Percentiles rank a stretch among this genome's conserved stretches.
Evolutionary conservation across 35 echinoderm and acorn worm species (phyloP).

Genomic region (Amphiura filiformis): DNA sequence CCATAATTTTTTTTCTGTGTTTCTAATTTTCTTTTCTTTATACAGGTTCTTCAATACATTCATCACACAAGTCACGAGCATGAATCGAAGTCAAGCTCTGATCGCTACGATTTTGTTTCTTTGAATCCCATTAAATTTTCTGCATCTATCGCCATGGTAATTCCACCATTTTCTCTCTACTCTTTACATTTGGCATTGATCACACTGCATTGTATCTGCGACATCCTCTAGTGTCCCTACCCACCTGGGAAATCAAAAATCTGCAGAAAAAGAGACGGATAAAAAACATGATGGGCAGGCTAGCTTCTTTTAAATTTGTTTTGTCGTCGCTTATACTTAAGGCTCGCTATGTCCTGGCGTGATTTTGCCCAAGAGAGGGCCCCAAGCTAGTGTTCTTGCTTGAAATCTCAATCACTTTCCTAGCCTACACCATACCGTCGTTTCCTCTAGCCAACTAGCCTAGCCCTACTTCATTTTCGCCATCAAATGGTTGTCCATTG

Average conservation of each 20-base stretch:
- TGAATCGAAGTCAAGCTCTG: neutral
- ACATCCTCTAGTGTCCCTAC: neutral
- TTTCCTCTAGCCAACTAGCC: neutral
- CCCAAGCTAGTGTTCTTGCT: neutral
- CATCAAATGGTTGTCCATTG: neutral
- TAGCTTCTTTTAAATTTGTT: no score
- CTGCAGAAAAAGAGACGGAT: no score
- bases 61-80: no score
- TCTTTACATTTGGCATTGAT: neutral
- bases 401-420: constrained; percentile 1
- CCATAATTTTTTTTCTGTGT: no score
- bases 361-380: neutral
- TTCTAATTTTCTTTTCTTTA: no score
- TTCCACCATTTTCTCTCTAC: neutral
- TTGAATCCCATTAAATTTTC: neutral
- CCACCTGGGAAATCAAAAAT: neutral
- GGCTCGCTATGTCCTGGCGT: no score
- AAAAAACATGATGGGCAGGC: no score
- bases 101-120: neutral
- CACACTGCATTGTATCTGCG: neutral
- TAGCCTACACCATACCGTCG: neutral
- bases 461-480: neutral
- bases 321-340: no score
- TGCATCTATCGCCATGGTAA: neutral
- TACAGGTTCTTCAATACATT: no score